These are phyloP conservation scores for Helicoverpa assulta DNA, from an alignment of 2,888 invertebrate species.

Conservation along the genomic window DNA sequence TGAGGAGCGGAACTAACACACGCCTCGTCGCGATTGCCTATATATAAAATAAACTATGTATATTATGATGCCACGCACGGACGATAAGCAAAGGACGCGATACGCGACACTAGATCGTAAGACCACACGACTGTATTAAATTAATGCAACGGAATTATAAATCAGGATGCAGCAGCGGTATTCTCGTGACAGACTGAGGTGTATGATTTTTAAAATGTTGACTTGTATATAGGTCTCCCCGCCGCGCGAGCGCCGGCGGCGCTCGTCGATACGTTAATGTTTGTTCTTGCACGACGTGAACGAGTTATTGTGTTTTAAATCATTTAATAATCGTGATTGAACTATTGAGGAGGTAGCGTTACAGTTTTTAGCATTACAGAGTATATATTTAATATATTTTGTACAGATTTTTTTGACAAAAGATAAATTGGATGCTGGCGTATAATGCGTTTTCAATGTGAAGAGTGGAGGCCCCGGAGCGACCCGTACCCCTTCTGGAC, in stretches of 20 bases:
- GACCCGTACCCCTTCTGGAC: constrained; percentile 79
- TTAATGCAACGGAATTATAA: constrained; percentile 85
- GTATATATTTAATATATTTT: constrained; percentile 91
- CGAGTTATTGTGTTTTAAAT: constrained; percentile 90
- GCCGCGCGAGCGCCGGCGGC: constrained; percentile 64
- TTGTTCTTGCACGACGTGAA: constrained; percentile 88
- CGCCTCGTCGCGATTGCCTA: constrained; percentile 68
- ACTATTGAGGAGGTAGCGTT: constrained; percentile 89
- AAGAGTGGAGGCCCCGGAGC: constrained; percentile 85
- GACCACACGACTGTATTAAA: constrained; percentile 83
- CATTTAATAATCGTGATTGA: constrained; percentile 90
- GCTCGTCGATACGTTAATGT: constrained; percentile 83
- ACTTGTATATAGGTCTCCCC: constrained; percentile 87
- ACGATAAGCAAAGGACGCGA: constrained; percentile 89
- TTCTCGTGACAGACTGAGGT: constrained; percentile 78
- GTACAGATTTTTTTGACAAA: constrained; percentile 91
- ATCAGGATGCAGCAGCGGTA: constrained; percentile 82
- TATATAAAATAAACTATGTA: constrained; percentile 83
- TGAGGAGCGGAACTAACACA: constrained; percentile 92
- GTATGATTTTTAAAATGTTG: constrained; percentile 85
- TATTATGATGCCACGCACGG: constrained; percentile 89
- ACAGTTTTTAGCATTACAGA: constrained; percentile 91
- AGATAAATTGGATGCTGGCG: constrained; percentile 91
- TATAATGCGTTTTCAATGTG: constrained; percentile 89
- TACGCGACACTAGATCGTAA: constrained; percentile 83